Evolutionary conservation across 1,140 invertebrate species (phyloP).

Genomic region (Drosophila repleta): DNA sequence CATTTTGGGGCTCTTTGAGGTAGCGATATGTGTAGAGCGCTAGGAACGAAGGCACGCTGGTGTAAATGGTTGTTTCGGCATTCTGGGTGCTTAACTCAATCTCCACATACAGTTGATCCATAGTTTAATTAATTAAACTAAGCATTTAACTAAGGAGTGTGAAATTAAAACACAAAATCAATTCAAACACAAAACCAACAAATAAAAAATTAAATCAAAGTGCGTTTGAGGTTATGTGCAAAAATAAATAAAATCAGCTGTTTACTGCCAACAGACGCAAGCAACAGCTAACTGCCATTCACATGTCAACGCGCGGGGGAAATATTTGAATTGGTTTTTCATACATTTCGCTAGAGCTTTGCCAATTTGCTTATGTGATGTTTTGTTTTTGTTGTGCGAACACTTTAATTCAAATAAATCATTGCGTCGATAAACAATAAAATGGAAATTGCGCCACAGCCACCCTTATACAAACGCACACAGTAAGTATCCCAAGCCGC

Average conservation of each 20-base stretch:
- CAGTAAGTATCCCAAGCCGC: constrained; percentile 2
- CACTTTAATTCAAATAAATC: constrained; percentile 5
- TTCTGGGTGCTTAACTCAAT: constrained; percentile 73
- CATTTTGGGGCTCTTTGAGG: constrained; percentile 60
- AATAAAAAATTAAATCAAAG: constrained; percentile 45
- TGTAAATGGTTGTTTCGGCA: constrained; percentile 72
- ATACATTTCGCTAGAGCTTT: constrained; percentile 27
- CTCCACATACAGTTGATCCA: constrained; percentile 81
- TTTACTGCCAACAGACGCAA: not conserved
- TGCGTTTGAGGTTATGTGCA: constrained; percentile 42
- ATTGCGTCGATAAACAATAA: constrained; percentile 7
- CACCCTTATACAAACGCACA: not conserved
- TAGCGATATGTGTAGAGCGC: constrained; percentile 72
- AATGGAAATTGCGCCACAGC: constrained; percentile 9
- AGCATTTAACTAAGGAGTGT: constrained; percentile 58
- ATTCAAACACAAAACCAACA: constrained; percentile 48
- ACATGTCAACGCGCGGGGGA: constrained; percentile 22
- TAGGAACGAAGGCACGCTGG: constrained; percentile 69
- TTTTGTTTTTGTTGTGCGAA: constrained; percentile 8
- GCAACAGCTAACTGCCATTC: constrained; percentile 39
- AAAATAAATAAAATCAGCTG: constrained; percentile 52
- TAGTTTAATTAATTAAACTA: constrained; percentile 53
- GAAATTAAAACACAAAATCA: constrained; percentile 39
- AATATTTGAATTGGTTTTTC: constrained; percentile 54
- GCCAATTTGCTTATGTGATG: constrained; percentile 1